Base-by-base conservation (phyloP, 2,888 invertebrate species). In the Pachydiplax longipennis region DNA sequence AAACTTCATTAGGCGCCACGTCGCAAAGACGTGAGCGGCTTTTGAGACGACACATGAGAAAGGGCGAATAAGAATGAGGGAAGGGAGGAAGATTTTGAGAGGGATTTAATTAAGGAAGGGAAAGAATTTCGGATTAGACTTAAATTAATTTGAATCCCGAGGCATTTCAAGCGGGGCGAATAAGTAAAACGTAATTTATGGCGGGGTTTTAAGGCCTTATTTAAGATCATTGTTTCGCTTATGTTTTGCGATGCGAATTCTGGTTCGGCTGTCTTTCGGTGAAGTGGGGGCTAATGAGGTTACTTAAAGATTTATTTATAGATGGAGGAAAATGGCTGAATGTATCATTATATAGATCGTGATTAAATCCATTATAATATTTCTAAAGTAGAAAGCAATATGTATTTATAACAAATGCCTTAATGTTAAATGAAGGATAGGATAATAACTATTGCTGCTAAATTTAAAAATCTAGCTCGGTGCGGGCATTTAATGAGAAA, bases 1-100 rank as follows among this genome's bases (percentile, higher is more conserved):
- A 87, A 87, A 87, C 87, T 87, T 87, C 87, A 87, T 87, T 87
- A 87, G 87, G 87, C 87, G 87, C 87, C 87, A 65, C 87, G 87
- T 87, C 87, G 87, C 87, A 87, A 87, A 87, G 87, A 87, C 87
- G 87, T 87, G 87, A 87, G 87, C 87, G 37, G 87, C 87, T 87
- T 87, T 87, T 87, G 61, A 87, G 87, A 87, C 83, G 83, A 83
- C 87, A 87, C 61, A 87, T 87, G 87, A 87, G 87, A 87, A 87
- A 87, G 87, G 87, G 61, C n/a, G 87, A 87, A 87, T 87, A 87
- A 87, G 87, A 87, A 87, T 87, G 87, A 87, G 87, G 87, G 61
- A 87, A 61, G 87, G 58, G 18, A 18, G 83, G 8, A 3, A 73
- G 73, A 31, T 73, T 73, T 73, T 73, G 73, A 65, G 58, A 58